A percentile compares a stretch with the other conserved stretches of the same genome.
Evolutionary conservation across 2,113 vertebrate genomes (phyloP).

Genomic region (Amphiprion ocellaris): DNA sequence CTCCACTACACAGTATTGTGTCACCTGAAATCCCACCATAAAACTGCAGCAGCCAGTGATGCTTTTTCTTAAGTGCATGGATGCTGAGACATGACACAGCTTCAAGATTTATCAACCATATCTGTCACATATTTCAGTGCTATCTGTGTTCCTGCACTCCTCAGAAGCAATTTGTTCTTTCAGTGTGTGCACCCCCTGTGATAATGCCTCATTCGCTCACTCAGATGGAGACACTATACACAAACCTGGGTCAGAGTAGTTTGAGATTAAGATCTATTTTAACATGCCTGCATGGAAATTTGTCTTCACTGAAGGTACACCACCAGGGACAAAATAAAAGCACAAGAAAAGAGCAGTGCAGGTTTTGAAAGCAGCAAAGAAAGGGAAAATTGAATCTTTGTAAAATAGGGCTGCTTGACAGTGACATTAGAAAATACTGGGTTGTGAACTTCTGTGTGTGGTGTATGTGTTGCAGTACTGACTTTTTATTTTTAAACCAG

Average conservation of each 20-base stretch:
- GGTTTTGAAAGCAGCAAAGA: too few species aligned
- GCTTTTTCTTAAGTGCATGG: conserved; percentile 38
- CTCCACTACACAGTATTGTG: conserved; percentile 19
- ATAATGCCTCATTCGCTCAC: conserved; percentile 52
- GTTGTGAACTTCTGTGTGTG: too few species aligned
- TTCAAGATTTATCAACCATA: conserved; percentile 50
- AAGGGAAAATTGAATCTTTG: too few species aligned
- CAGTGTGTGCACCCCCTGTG: conserved; percentile 26
- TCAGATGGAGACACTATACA: conserved; percentile 35
- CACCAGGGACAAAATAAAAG: conserved; percentile 6
- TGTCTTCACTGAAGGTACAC: conserved; percentile 30
- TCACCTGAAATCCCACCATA: conserved; percentile 24
- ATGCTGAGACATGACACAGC: conserved; percentile 34
- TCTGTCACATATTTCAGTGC: conserved; percentile 54
- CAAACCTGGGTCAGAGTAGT: conserved; percentile 32
- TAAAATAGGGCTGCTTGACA: too few species aligned
- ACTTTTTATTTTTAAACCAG: too few species aligned
- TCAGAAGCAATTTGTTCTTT: conserved; percentile 27
- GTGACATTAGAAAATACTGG: too few species aligned
- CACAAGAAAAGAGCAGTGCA: not conserved
- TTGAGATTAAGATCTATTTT: conserved; percentile 57
- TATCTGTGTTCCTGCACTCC: conserved; percentile 58
- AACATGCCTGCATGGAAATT: conserved; percentile 23
- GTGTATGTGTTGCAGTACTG: too few species aligned
- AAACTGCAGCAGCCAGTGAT: conserved; percentile 9